These are phyloP conservation scores for Arctocebus calabarensis DNA, from an alignment of 2,797 vertebrate genomes.

Conservation along the genomic window DNA sequence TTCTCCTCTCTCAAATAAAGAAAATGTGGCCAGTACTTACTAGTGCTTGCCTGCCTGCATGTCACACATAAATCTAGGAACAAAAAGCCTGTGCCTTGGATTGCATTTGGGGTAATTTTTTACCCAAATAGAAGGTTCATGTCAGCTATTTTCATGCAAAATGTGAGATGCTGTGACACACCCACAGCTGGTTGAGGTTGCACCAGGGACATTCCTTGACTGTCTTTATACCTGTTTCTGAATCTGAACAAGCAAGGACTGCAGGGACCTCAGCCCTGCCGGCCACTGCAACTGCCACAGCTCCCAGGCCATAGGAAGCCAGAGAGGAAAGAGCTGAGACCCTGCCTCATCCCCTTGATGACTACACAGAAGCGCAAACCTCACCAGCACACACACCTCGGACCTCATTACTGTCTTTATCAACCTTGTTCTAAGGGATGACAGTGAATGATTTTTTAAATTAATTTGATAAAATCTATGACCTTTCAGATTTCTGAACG, in stretches of 20 bases:
- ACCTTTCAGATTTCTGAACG: background rate
- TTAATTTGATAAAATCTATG: background rate
- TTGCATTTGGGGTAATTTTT: background rate
- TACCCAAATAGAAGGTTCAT: background rate
- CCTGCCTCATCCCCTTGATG: rapidly evolving
- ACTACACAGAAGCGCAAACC: background rate
- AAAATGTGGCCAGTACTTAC: background rate
- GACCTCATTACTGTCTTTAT: background rate
- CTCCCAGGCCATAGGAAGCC: background rate
- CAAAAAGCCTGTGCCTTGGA: background rate
- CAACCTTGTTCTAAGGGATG: background rate
- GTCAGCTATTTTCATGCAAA: background rate
- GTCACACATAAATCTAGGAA: background rate
- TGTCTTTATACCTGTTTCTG: background rate
- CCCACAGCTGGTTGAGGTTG: background rate
- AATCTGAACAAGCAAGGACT: background rate
- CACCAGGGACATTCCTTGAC: background rate
- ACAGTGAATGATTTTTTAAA: background rate
- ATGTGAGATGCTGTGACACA: background rate
- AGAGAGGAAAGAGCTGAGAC: rapidly evolving
- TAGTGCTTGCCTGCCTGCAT: background rate
- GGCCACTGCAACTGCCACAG: background rate
- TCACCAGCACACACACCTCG: background rate
- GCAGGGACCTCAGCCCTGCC: rapidly evolving
- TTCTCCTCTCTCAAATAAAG: background rate